Evolutionary conservation across 2,888 invertebrate genomes (phyloP).

Genomic region (Chymomyza amoena): DNA sequence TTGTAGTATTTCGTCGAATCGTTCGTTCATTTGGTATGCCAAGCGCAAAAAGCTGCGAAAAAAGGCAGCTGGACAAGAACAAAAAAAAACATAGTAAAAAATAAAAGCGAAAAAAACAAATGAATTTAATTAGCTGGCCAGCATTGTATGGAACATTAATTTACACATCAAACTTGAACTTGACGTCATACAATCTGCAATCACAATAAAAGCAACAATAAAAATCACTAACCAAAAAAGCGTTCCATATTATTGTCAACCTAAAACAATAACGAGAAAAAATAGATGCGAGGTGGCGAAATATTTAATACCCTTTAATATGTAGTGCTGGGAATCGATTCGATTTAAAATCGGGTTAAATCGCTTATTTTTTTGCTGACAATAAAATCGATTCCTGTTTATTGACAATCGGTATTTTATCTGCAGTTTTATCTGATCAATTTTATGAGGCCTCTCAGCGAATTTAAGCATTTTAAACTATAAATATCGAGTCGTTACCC

Average conservation of each 20-base stretch:
- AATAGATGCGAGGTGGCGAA: background rate
- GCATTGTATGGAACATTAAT: background rate
- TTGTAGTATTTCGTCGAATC: background rate
- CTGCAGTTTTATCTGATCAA: no score
- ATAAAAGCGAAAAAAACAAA: background rate
- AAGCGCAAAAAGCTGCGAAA: background rate
- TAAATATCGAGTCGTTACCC: no score
- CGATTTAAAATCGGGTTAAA: no score
- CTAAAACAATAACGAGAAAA: background rate
- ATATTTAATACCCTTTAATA: background rate
- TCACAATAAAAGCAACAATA: conserved; percentile 58
- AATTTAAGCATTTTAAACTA: no score
- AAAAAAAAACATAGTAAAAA: background rate
- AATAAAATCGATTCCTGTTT: no score
- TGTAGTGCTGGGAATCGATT: no score
- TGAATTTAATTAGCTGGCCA: background rate
- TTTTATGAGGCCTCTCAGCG: no score
- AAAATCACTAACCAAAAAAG: conserved; percentile 57
- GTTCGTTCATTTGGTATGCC: background rate
- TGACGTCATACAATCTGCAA: conserved; percentile 56
- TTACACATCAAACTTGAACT: conserved; percentile 56
- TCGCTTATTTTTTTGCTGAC: no score
- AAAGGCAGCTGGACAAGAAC: background rate
- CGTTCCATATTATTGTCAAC: conserved; percentile 33
- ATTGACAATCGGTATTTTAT: no score